phyloP scores from a whole-genome alignment of 2,888 invertebrate genomes.

The Acanthoscelides obtectus region DNA sequence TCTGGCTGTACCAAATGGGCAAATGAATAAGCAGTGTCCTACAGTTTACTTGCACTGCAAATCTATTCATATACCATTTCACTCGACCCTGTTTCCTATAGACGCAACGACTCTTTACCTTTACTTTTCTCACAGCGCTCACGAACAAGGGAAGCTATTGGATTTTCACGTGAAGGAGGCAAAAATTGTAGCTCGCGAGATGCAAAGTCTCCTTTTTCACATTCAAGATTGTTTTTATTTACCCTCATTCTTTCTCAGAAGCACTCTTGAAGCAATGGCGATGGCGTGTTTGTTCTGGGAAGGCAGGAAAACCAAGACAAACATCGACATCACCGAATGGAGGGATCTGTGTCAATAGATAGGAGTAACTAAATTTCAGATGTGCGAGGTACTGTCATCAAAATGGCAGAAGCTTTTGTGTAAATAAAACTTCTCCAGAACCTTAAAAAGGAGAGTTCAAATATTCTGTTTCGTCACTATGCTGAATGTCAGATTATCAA shows the following conservation, averaged over 20 bases:
- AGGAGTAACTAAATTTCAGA: neutral
- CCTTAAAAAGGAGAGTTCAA: no score
- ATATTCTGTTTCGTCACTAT: no score
- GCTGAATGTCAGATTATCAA: no score
- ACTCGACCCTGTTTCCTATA: neutral
- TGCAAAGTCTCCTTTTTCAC: neutral
- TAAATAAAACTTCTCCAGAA: no score
- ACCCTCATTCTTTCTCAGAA: neutral
- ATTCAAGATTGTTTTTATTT: neutral
- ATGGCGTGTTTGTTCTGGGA: neutral
- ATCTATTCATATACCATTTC: neutral
- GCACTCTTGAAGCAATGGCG: neutral
- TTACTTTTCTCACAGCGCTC: neutral
- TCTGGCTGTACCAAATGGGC: no score
- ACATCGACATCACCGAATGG: neutral
- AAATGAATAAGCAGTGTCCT: no score
- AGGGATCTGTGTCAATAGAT: neutral
- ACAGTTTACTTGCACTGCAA: no score
- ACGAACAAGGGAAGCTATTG: neutral
- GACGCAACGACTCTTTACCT: neutral
- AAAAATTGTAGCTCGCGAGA: neutral
- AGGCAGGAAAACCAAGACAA: neutral
- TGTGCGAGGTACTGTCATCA: no score
- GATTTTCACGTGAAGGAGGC: neutral
- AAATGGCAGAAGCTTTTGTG: no score